A percentile compares a stretch with the other conserved stretches of the same genome.
Conservation (phyloP, 1,140 invertebrate genomes). For the Metopolophium dirhodum region DNA sequence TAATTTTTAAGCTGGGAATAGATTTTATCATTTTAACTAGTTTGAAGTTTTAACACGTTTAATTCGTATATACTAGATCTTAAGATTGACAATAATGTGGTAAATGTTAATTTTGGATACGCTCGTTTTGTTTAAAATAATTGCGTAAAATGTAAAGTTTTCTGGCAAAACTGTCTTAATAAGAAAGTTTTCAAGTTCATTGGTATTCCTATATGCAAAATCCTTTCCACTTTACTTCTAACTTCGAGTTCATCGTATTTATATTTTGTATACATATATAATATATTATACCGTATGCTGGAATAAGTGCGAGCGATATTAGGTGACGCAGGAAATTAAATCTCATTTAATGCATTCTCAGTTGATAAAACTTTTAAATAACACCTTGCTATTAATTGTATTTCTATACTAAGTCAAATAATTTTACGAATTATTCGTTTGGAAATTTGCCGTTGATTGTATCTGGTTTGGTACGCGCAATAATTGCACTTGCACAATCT, state of each 20-base stretch:
- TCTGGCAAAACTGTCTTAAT: constrained; percentile 45
- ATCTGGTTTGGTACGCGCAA: neutral
- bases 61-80: neutral
- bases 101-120: constrained; percentile 2
- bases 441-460: neutral
- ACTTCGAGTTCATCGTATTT: neutral
- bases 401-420: neutral
- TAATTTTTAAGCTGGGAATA: neutral
- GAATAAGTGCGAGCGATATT: neutral
- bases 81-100: constrained; percentile 1
- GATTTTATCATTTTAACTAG: neutral
- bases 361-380: constrained; percentile 36
- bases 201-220: constrained; percentile 44
- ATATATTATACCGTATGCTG: neutral
- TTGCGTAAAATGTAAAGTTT: constrained; percentile 30
- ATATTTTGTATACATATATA: neutral
- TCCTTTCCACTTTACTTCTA: constrained; percentile 26
- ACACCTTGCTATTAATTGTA: neutral
- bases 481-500: neutral
- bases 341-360: neutral
- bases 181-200: constrained; percentile 45
- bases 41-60: neutral
- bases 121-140: constrained; percentile 38
- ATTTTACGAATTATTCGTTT: neutral
- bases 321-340: constrained; percentile 36